Conservation (phyloP, 2,113 vertebrate species). For the Microtus pennsylvanicus region DNA sequence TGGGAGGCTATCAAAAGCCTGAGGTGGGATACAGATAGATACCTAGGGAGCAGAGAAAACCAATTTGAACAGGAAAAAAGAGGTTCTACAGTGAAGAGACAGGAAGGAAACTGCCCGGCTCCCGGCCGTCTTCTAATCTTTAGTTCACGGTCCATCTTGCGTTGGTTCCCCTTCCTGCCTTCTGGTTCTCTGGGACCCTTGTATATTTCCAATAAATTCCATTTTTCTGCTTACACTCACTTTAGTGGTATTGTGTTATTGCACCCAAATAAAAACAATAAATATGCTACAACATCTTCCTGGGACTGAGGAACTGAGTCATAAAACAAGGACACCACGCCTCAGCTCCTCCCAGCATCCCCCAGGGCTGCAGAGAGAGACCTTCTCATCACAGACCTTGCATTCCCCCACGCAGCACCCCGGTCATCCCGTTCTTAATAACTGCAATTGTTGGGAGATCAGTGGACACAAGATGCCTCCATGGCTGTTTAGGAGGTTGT, state of each 20-base stretch:
- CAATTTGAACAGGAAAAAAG: background rate
- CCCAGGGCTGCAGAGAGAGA: background rate
- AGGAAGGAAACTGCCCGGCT: background rate
- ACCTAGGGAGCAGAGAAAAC: background rate
- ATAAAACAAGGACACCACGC: background rate
- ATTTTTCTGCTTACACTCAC: background rate
- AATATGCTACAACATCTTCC: background rate
- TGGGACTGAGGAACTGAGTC: background rate
- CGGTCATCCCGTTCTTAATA: background rate
- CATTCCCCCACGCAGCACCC: background rate
- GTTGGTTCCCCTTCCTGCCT: background rate
- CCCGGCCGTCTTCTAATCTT: background rate
- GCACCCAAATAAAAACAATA: background rate
- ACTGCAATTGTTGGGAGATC: background rate
- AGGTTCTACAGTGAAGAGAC: background rate
- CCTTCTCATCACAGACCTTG: background rate
- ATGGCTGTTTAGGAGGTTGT: too few species aligned
- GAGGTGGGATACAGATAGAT: background rate
- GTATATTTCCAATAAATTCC: conserved; percentile 1
- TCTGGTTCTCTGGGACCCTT: background rate
- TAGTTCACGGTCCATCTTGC: background rate
- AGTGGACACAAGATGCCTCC: background rate
- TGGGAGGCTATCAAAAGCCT: background rate
- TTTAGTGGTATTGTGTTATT: background rate
- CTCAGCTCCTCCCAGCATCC: background rate